These are phyloP conservation scores for Gallinago paraguaiae DNA, from an alignment of 2,113 vertebrate genomes.

Conservation along the genomic window DNA sequence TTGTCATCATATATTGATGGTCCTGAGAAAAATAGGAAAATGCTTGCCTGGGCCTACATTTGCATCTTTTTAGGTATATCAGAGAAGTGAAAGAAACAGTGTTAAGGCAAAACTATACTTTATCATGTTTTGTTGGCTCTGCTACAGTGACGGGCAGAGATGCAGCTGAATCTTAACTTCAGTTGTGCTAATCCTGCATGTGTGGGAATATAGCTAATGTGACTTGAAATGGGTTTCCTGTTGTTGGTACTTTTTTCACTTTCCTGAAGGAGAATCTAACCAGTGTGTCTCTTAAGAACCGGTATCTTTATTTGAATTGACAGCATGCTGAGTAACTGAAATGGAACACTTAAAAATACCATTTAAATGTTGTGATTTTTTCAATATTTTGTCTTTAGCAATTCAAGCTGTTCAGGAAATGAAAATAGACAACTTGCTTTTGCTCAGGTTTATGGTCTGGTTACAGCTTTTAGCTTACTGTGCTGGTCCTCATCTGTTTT, in stretches of 20 bases:
- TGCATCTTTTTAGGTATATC: background rate
- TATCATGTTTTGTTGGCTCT: background rate
- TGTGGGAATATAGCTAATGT: background rate
- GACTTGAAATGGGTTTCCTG: background rate
- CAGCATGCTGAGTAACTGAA: background rate
- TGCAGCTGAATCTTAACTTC: background rate
- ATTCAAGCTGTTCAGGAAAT: slow-evolving; percentile 21
- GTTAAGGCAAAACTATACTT: background rate
- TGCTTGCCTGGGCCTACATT: background rate
- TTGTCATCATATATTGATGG: background rate
- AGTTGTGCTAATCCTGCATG: background rate
- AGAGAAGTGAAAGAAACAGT: background rate
- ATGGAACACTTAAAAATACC: background rate
- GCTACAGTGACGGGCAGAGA: background rate
- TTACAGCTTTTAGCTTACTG: background rate
- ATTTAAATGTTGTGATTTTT: background rate
- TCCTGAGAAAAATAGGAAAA: background rate
- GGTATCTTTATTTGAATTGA: background rate
- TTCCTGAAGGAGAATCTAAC: background rate
- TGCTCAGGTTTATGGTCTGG: slow-evolving; percentile 9
- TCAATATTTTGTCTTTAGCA: background rate
- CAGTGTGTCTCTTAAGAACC: background rate
- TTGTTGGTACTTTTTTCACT: background rate
- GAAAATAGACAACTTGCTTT: slow-evolving; percentile 54
- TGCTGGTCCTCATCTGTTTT: background rate